phyloP scores from a whole-genome alignment of 1,140 invertebrate species.

The Lasaia peninsularis region DNA sequence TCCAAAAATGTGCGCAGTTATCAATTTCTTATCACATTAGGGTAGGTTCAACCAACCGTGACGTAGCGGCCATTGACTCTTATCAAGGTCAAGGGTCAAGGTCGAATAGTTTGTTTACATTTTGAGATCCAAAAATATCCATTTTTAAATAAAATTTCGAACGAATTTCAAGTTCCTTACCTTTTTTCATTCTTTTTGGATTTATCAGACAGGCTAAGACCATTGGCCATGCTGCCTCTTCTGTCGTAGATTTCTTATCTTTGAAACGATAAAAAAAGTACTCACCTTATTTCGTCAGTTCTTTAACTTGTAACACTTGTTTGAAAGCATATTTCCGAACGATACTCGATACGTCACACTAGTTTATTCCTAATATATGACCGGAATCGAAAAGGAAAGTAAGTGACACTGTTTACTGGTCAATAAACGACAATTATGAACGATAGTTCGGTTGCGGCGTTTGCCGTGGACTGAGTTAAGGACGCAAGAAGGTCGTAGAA shows the following conservation, averaged over 20 bases:
- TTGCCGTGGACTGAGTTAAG: constrained; percentile 56
- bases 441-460: constrained; percentile 35
- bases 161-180: background rate
- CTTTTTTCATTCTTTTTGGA: background rate
- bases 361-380: background rate
- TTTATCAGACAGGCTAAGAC: too few relatives aligned
- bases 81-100: constrained; percentile 26
- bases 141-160: background rate
- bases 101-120: constrained; percentile 16
- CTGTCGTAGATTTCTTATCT: too few relatives aligned
- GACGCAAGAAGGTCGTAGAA: constrained; percentile 65
- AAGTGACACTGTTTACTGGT: constrained; percentile 32
- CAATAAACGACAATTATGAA: constrained; percentile 48
- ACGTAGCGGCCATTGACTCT: constrained; percentile 20
- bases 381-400: constrained; percentile 37
- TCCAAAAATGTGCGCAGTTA: background rate
- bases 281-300: background rate
- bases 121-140: background rate
- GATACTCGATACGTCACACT: background rate
- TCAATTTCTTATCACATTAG: background rate
- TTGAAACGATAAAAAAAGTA: too few relatives aligned
- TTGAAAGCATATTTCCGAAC: background rate
- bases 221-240: too few relatives aligned
- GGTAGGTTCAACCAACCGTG: background rate
- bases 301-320: background rate